phyloP scores from a whole-genome alignment of 2,113 vertebrate species.

The Bufo gargarizans region DNA sequence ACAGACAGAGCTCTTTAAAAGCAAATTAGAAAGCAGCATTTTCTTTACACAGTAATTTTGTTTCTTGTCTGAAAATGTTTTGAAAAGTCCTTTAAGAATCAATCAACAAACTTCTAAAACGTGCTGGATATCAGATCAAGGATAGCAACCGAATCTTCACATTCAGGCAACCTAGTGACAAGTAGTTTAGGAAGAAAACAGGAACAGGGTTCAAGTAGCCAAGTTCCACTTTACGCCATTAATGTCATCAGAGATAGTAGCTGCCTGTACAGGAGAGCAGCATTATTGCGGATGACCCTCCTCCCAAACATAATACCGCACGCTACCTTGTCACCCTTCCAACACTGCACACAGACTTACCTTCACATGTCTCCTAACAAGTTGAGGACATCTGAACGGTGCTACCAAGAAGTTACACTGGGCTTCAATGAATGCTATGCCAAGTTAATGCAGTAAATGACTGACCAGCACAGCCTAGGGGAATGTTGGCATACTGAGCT shows the following conservation, averaged over 20 bases:
- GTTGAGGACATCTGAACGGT: too few species aligned
- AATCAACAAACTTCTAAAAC: too few species aligned
- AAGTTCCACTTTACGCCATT: neutral
- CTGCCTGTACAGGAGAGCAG: neutral
- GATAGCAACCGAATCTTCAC: neutral
- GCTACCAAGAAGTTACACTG: neutral
- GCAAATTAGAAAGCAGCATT: too few species aligned
- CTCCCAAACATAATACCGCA: neutral
- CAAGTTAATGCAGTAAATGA: conserved; percentile 58
- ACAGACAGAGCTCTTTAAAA: too few species aligned
- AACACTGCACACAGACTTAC: neutral
- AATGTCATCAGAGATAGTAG: neutral
- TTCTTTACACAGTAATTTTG: too few species aligned
- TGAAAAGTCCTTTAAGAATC: too few species aligned
- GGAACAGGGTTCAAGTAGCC: neutral
- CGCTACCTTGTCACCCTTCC: neutral
- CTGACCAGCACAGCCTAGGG: conserved; percentile 36
- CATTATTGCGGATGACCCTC: neutral
- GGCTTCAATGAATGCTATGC: neutral
- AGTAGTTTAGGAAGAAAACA: neutral
- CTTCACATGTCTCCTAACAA: neutral
- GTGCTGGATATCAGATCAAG: too few species aligned
- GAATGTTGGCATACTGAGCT: neutral
- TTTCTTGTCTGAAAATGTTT: too few species aligned
- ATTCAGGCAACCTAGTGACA: neutral